Percentiles rank a stretch among this genome's conserved stretches.
Evolutionary conservation across 2,797 vertebrate genomes (phyloP).

Genomic region (Danio jaintianensis): DNA sequence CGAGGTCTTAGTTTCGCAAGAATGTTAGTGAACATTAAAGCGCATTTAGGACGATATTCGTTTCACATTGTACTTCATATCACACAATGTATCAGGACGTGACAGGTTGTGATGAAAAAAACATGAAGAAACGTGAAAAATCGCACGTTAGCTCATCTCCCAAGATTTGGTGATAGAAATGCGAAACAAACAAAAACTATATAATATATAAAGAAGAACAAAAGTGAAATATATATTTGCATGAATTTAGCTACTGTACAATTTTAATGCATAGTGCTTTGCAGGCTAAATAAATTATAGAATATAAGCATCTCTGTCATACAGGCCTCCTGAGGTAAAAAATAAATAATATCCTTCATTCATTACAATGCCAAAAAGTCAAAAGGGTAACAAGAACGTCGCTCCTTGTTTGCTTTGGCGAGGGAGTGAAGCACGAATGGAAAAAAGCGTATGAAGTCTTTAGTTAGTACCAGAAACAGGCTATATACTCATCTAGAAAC

Average conservation of each 20-base stretch:
- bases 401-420: constrained; percentile 57
- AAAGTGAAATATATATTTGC: constrained; percentile 58
- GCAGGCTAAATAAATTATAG: constrained; percentile 77
- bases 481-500: constrained; percentile 78
- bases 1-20: constrained; percentile 5
- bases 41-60: constrained; percentile 22
- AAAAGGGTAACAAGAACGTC: constrained; percentile 58
- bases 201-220: constrained; percentile 43
- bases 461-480: constrained; percentile 71
- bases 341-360: constrained; percentile 78
- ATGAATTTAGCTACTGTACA: constrained; percentile 71
- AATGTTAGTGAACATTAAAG: constrained; percentile 43
- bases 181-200: constrained; percentile 11
- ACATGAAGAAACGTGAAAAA: constrained; percentile 16
- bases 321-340: constrained; percentile 76
- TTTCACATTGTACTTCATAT: constrained; percentile 30
- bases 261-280: constrained; percentile 74
- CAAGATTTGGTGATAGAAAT: constrained; percentile 37
- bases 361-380: constrained; percentile 53
- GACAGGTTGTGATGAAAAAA: constrained; percentile 26
- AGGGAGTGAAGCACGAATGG: constrained; percentile 25
- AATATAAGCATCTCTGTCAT: constrained; percentile 73
- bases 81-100: constrained; percentile 44
- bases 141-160: constrained; percentile 9
- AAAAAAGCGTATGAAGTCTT: constrained; percentile 47